These are phyloP conservation scores for Saccostrea echinata DNA, from an alignment of 1,140 invertebrate species.

Conservation along the genomic window DNA sequence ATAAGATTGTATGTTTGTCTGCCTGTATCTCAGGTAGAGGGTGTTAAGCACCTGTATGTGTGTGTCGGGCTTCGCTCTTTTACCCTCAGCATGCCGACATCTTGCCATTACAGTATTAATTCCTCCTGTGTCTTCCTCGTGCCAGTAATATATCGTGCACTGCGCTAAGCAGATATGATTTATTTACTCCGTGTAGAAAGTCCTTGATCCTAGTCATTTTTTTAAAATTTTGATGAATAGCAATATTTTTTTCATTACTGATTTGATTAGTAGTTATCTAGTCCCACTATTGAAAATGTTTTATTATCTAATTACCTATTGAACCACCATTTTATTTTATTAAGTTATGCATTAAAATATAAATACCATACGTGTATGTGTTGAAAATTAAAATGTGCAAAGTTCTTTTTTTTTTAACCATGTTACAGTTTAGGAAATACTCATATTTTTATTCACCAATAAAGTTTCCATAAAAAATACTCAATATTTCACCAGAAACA, in stretches of 20 bases:
- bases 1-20: background rate
- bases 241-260: background rate
- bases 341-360: too few relatives aligned
- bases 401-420: background rate
- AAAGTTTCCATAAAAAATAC: background rate
- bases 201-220: background rate
- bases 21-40: background rate
- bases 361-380: too few relatives aligned
- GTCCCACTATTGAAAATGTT: background rate
- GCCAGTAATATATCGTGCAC: conserved; percentile 13
- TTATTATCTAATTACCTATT: too few relatives aligned
- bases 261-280: background rate
- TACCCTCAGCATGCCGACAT: conserved; percentile 11
- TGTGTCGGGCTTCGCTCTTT: background rate
- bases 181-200: background rate
- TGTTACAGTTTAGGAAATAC: background rate
- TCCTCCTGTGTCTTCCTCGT: conserved; percentile 27
- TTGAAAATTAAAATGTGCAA: too few relatives aligned
- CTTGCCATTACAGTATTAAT: conserved; percentile 24
- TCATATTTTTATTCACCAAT: background rate
- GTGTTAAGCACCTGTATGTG: too few relatives aligned
- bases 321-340: too few relatives aligned
- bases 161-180: background rate
- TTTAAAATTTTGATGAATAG: background rate
- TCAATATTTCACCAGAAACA: background rate